Evolutionary conservation across 2,113 vertebrate species (phyloP).

Genomic region (Halcyon senegalensis): DNA sequence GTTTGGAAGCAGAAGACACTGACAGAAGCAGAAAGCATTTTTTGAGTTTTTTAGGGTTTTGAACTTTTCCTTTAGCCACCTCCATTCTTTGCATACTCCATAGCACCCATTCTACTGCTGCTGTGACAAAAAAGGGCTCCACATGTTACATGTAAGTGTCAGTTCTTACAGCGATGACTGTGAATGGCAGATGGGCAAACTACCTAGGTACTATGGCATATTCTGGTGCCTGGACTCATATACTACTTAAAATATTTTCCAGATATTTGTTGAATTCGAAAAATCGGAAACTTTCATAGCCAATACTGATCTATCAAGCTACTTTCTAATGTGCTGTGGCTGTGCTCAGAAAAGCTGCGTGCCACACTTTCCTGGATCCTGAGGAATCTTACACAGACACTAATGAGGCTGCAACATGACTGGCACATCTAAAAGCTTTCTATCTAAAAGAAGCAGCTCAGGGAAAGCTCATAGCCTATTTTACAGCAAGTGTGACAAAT

Average conservation of each 20-base stretch:
- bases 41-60: background rate
- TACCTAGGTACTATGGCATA: background rate
- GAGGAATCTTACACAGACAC: background rate
- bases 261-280: background rate
- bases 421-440: background rate
- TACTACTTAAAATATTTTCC: background rate
- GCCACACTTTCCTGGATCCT: background rate
- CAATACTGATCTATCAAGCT: background rate
- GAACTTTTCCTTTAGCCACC: background rate
- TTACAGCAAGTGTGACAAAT: background rate
- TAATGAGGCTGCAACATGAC: background rate
- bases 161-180: background rate
- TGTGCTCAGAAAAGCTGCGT: background rate
- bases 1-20: background rate
- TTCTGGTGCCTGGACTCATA: background rate
- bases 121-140: background rate
- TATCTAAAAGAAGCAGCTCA: background rate
- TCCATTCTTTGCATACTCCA: background rate
- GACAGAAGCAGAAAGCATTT: background rate
- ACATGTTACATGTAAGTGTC: background rate
- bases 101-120: background rate
- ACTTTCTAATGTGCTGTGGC: background rate
- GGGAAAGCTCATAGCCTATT: background rate
- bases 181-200: background rate
- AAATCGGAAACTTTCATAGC: background rate